Evolutionary conservation across 2,113 vertebrate genomes (phyloP).

Genomic region (Rattus rattus): DNA sequence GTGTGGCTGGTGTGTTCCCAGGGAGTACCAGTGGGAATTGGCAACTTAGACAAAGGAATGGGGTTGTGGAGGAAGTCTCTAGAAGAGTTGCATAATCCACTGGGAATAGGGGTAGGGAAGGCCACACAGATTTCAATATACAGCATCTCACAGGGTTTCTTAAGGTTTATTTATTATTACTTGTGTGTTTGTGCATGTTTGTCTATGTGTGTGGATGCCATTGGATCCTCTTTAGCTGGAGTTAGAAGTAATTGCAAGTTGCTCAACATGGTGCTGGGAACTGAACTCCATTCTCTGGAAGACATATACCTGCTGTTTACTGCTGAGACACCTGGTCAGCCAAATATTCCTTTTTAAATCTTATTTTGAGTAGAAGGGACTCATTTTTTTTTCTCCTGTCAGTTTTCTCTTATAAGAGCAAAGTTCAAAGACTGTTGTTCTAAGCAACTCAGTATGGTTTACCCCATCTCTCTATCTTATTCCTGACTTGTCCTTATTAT

Average conservation of each 20-base stretch:
- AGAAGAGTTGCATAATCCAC: background rate
- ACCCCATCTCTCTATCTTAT: background rate
- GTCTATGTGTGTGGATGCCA: background rate
- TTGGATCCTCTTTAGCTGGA: background rate
- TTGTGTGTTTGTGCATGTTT: background rate
- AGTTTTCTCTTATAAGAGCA: background rate
- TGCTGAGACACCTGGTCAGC: background rate
- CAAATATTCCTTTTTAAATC: background rate
- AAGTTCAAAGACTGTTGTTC: background rate
- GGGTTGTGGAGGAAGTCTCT: background rate
- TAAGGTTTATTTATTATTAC: background rate
- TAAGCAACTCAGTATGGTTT: background rate
- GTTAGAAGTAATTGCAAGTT: background rate
- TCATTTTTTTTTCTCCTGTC: background rate
- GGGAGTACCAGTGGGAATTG: background rate
- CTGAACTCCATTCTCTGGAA: background rate
- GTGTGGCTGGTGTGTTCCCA: background rate
- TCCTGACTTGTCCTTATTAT: background rate
- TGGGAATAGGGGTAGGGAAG: background rate
- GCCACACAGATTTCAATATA: no score
- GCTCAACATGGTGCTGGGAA: background rate
- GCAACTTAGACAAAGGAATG: background rate
- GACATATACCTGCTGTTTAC: background rate
- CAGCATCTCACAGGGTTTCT: background rate
- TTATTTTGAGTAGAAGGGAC: background rate